phyloP scores from a whole-genome alignment of 2,797 vertebrate genomes.

The Rallus crepitans region DNA sequence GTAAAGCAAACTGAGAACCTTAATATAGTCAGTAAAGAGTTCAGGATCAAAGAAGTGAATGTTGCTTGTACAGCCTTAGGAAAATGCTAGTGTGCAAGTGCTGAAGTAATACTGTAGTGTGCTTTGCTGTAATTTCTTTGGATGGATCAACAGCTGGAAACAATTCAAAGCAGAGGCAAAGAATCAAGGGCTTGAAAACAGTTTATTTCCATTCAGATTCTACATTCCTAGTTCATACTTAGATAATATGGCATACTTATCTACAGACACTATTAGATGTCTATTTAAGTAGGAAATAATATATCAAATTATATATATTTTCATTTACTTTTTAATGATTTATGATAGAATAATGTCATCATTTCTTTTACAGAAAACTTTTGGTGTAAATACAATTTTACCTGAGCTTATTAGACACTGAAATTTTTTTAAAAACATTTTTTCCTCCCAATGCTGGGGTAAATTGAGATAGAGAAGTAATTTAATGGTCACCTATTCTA shows the following conservation, averaged over 20 bases:
- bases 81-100: not conserved
- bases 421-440: not conserved
- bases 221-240: not conserved
- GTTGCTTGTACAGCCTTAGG: not conserved
- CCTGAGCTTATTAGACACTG: not conserved
- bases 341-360: not conserved
- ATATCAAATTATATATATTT: too few species aligned
- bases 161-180: not conserved
- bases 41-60: not conserved
- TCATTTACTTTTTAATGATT: too few species aligned
- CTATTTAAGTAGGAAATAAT: not conserved
- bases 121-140: not conserved
- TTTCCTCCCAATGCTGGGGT: not conserved
- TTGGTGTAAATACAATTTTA: not conserved
- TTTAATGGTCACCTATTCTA: not conserved
- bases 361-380: not conserved
- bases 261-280: not conserved
- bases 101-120: not conserved
- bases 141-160: not conserved
- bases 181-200: not conserved
- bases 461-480: not conserved
- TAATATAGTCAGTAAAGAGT: not conserved
- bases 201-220: not conserved
- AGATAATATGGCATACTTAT: not conserved
- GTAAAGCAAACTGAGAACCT: not conserved